Evolutionary conservation across 1,140 invertebrate genomes (phyloP), one percentile per base, ranked within the genome.

Genomic region (Drosophila novamexicana): DNA sequence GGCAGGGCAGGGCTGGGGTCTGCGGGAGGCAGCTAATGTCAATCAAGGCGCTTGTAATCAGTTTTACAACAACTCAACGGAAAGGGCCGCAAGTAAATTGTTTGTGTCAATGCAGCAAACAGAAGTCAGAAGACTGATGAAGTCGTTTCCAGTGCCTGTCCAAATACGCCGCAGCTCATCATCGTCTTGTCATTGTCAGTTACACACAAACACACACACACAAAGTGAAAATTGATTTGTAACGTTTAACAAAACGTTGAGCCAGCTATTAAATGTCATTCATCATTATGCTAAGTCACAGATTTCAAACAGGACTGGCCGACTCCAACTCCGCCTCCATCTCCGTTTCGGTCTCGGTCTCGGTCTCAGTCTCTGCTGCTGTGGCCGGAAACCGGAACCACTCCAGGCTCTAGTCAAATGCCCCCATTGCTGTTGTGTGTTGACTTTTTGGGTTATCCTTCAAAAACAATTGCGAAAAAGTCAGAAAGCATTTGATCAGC

Each of bases 231-330:
- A 88, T 88, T 88, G 83, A 88, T 88, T 88, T 88, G 84, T 89
- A 88, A 88, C 83, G 84, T 88, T 88, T 88, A 81, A 65, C 71
- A 69, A 49, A 61, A 34, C 18, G 22, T 70, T 67, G 47, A 64
- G 65, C 49, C 59, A 68, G 63, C 79, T 71, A 88, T 88, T 77
- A 83, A 83, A 88, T 89, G 84, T 89, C 84, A 88, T 88, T 88
- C 84, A 88, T 88, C 84, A 88, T 88, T 88, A 88, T 88, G 84
- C 84, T 81, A 88, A 86, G 83, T 86, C 83, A 85, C 45, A 37
- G 58, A 59, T 59, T 59, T 36, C 9, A 18, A 67, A 49, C 39
- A 16, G 62, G 32, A 36, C 18, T 2, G 18, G n/a, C 14, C 7
- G 29, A 5, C 4, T 29, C 22, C 22, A 4, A 2, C 22, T 29